A percentile compares a stretch with the other conserved stretches of the same genome.
Conservation (phyloP, 2,888 invertebrate genomes). For the Trachelus tabidus region DNA sequence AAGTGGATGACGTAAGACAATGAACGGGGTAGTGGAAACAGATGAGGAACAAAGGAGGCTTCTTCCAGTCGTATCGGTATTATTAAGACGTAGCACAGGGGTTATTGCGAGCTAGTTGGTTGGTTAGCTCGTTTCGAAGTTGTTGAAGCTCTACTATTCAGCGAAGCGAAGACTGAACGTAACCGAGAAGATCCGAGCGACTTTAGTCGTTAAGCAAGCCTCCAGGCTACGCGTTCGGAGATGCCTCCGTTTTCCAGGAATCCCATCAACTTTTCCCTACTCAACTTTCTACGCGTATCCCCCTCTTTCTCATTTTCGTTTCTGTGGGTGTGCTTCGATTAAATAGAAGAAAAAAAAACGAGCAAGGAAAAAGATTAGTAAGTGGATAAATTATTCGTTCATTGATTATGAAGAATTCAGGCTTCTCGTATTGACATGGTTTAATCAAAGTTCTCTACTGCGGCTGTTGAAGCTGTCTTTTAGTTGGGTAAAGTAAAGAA, state of each 20-base stretch:
- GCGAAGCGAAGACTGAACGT: conserved; percentile 2
- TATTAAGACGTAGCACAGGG: conserved; percentile 40
- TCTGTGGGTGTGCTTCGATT: conserved; percentile 17
- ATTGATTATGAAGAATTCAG: background rate
- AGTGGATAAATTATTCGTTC: background rate
- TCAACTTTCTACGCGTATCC: conserved; percentile 13
- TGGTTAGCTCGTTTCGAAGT: conserved; percentile 52
- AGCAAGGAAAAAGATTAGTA: background rate
- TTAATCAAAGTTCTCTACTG: background rate
- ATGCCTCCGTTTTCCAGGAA: background rate
- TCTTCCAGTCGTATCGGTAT: conserved; percentile 20
- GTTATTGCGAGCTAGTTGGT: conserved; percentile 51
- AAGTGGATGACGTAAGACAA: background rate
- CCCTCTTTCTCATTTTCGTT: conserved; percentile 1
- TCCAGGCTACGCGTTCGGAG: conserved; percentile 37
- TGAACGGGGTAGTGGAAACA: background rate
- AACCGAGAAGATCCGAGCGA: conserved; percentile 34
- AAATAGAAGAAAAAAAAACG: background rate
- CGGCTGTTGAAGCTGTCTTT: background rate
- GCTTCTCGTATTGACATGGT: background rate
- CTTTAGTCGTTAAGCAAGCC: conserved; percentile 58
- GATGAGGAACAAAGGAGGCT: background rate
- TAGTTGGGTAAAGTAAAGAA: background rate
- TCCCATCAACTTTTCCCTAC: conserved; percentile 10
- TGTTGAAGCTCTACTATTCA: conserved; percentile 38